These are phyloP conservation scores for Etheostoma spectabile DNA, from an alignment of 2,113 vertebrate species.

Conservation along the genomic window DNA sequence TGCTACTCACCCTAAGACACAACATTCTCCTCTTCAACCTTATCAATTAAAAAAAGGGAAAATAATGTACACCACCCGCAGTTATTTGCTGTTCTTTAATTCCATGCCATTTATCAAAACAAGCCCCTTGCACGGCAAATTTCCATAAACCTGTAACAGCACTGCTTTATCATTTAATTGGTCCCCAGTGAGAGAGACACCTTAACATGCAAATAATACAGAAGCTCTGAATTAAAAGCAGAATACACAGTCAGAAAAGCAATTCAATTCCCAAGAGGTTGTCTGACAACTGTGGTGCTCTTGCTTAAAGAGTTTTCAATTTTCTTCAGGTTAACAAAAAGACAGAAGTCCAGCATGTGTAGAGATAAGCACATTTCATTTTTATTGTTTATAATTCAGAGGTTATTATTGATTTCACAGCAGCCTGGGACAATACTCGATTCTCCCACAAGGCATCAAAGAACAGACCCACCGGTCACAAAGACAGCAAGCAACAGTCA, in stretches of 20 bases:
- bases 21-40: constrained; percentile 57
- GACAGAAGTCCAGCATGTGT: constrained; percentile 20
- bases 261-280: constrained; percentile 68
- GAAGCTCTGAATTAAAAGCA: constrained; percentile 64
- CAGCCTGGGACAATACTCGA: constrained; percentile 2
- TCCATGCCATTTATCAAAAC: constrained; percentile 79
- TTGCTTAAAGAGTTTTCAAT: constrained; percentile 50
- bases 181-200: constrained; percentile 77
- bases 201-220: constrained; percentile 80
- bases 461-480: background rate
- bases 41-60: constrained; percentile 76
- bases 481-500: background rate
- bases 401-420: constrained; percentile 22
- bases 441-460: background rate
- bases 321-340: constrained; percentile 35
- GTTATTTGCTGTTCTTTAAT: constrained; percentile 83
- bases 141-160: constrained; percentile 83
- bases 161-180: constrained; percentile 83
- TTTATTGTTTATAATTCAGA: constrained; percentile 18
- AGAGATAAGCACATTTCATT: constrained; percentile 6
- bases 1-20: constrained; percentile 50
- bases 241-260: constrained; percentile 48
- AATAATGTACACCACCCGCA: constrained; percentile 73
- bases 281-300: constrained; percentile 50
- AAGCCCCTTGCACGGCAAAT: constrained; percentile 69